phyloP scores from a whole-genome alignment of 2,113 vertebrate genomes.

The Monarcha castaneiventris region DNA sequence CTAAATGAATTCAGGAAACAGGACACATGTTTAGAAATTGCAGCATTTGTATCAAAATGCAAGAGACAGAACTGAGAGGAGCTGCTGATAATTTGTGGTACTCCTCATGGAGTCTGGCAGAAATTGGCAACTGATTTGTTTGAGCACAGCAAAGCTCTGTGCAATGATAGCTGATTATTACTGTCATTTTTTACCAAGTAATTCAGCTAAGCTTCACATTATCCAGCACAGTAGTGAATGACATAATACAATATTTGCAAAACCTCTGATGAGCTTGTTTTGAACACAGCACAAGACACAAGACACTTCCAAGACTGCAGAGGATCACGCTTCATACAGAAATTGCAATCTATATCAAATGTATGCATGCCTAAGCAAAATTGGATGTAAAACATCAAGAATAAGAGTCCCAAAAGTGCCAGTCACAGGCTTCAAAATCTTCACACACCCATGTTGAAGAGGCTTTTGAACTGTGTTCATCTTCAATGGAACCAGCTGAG shows the following conservation, averaged over 20 bases:
- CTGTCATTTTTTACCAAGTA: constrained; percentile 2
- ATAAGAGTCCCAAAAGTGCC: not conserved
- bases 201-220: constrained; percentile 26
- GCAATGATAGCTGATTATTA: not conserved
- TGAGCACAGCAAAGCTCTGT: not conserved
- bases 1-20: not conserved
- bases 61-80: not conserved
- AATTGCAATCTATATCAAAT: not conserved
- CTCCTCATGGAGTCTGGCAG: not conserved
- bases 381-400: not conserved
- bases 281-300: not conserved
- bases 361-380: not conserved
- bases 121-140: not conserved
- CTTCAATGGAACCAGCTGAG: not conserved
- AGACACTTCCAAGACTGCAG: not conserved
- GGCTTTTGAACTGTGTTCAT: not conserved
- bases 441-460: fast-evolving
- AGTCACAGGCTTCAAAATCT: not conserved
- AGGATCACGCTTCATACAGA: not conserved
- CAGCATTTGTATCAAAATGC: not conserved
- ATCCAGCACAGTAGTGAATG: not conserved
- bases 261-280: not conserved
- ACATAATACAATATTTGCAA: not conserved
- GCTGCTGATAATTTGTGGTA: not conserved
- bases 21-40: not conserved